Conservation (phyloP, 53 echinoderm and acorn worm species). For the Crossaster papposus region DNA sequence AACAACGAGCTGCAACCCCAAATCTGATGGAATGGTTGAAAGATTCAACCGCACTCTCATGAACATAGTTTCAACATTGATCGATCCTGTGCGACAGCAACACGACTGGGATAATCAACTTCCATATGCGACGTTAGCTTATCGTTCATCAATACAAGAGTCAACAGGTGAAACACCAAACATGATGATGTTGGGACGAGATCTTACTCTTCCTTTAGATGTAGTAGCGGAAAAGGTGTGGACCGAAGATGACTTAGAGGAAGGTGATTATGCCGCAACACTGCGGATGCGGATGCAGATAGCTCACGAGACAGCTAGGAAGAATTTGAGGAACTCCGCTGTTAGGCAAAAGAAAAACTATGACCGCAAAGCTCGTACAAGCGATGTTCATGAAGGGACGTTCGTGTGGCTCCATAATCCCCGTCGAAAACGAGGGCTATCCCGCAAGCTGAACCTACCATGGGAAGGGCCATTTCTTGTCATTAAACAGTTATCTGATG, state of each 20-base stretch:
- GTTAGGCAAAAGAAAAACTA: conserved; percentile 19
- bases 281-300: conserved; percentile 14
- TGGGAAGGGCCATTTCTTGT: conserved; percentile 68
- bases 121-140: conserved; percentile 36
- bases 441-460: conserved; percentile 18
- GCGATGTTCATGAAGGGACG: conserved; percentile 4
- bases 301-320: conserved; percentile 22
- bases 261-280: conserved; percentile 22
- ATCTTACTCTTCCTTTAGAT: conserved; percentile 20
- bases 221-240: not conserved
- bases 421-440: conserved; percentile 14
- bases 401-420: conserved; percentile 68
- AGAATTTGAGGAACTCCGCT: not conserved
- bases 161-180: conserved; percentile 54
- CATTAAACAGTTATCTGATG: conserved; percentile 43
- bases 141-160: conserved; percentile 47
- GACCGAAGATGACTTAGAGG: not conserved
- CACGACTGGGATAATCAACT: conserved; percentile 57
- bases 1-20: conserved; percentile 51
- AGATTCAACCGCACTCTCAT: conserved; percentile 49
- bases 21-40: conserved; percentile 59
- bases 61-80: conserved; percentile 14
- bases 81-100: conserved; percentile 24
- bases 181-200: conserved; percentile 42
- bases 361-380: conserved; percentile 19